Conservation (phyloP, 2,113 vertebrate species). For the Prunella himalayana region DNA sequence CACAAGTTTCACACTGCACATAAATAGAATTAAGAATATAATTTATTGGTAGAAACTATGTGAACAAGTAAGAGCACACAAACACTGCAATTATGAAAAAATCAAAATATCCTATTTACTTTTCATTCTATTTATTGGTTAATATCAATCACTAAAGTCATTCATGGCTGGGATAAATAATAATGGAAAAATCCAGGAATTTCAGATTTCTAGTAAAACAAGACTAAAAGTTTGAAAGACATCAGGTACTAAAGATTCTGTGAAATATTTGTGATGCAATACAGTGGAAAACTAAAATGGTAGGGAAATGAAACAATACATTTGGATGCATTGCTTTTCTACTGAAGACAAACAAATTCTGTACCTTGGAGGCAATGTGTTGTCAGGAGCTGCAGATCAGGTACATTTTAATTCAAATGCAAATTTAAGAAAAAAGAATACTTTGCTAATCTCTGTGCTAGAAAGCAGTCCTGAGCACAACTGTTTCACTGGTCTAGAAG, state of each 20-base stretch:
- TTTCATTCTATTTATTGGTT: background rate
- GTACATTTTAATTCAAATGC: background rate
- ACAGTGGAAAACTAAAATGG: background rate
- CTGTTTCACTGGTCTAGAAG: background rate
- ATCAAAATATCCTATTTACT: background rate
- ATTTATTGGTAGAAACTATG: background rate
- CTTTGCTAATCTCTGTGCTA: background rate
- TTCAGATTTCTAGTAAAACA: background rate
- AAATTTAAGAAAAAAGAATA: background rate
- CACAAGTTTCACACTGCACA: background rate
- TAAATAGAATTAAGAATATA: background rate
- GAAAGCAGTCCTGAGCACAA: background rate
- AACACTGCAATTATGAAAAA: background rate
- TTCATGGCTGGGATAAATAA: background rate
- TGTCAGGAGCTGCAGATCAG: background rate
- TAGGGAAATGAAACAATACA: background rate
- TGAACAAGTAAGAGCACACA: background rate
- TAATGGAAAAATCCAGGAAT: background rate
- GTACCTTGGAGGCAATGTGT: background rate
- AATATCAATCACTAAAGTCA: background rate
- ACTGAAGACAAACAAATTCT: background rate
- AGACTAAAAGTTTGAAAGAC: background rate
- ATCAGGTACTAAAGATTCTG: background rate
- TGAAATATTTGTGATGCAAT: fast-evolving
- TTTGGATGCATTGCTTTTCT: background rate